Conservation (phyloP, 2,797 vertebrate species). For the Sandelia bainsii region DNA sequence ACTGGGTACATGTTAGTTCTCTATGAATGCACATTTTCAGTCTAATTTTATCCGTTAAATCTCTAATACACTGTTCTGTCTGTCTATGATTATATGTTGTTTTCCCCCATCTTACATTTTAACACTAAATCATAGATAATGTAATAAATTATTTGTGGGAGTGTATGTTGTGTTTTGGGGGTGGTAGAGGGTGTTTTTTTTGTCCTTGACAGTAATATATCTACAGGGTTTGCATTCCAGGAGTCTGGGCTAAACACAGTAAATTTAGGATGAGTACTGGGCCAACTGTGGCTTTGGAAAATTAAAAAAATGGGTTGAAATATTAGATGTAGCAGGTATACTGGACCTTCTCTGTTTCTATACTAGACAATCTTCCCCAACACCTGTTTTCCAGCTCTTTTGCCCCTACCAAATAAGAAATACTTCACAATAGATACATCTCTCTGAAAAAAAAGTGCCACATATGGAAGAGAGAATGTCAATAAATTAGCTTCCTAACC, state of each 20-base stretch:
- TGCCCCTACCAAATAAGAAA: conserved; percentile 55
- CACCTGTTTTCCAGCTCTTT: conserved; percentile 63
- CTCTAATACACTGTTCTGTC: conserved; percentile 4
- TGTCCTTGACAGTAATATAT: conserved; percentile 79
- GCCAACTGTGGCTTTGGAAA: conserved; percentile 62
- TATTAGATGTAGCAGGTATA: conserved; percentile 52
- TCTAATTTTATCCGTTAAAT: conserved; percentile 21
- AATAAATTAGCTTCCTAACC: conserved; percentile 55
- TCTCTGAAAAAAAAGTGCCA: conserved; percentile 29
- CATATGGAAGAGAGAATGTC: conserved; percentile 35
- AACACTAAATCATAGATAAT: conserved; percentile 32
- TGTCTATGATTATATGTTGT: conserved; percentile 4
- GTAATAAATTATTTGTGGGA: conserved; percentile 15
- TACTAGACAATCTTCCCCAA: conserved; percentile 11
- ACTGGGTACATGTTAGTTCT: conserved; percentile 15
- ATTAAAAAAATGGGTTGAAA: conserved; percentile 75
- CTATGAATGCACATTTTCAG: conserved; percentile 25
- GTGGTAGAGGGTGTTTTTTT: conserved; percentile 54
- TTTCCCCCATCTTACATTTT: conserved; percentile 11
- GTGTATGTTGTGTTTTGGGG: conserved; percentile 38
- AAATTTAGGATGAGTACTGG: conserved; percentile 77
- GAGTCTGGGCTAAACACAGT: conserved; percentile 81
- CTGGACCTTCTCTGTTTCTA: conserved; percentile 68
- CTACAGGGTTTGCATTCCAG: conserved; percentile 82
- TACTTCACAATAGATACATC: conserved; percentile 39